Evolutionary conservation across 2,797 vertebrate species (phyloP), one percentile per base, ranked within the genome.

Genomic region (Acrossocheilus fasciatus): DNA sequence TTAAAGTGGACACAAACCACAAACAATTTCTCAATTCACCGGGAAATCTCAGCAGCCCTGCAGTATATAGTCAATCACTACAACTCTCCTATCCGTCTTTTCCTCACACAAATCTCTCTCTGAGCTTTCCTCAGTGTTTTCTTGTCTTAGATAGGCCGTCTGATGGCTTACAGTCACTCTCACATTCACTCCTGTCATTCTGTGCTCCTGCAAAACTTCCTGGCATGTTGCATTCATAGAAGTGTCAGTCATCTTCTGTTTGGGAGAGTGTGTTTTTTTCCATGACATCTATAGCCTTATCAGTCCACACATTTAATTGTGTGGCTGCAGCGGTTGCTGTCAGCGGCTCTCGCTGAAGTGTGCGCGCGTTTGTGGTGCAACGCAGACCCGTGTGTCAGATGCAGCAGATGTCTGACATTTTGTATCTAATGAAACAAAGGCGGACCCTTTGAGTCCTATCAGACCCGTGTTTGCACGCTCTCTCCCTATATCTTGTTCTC

Each of bases 321-420:
- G 90, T 92, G 43, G 30, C 52, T 85, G 47, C 39, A 23, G 15
- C 62, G 54, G 47, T 54, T 84, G 66, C 68, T 87, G 26, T 72
- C 64, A 36, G 47, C 2, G 5, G 23, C 30, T 57, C 84, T 88
- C 54, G 0, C 41, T 47, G 26, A 47, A 81, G 70, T 41, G 64
- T 77, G 81, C 81, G 72, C 54, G 5, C 62, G 69, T 77, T 72
- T 91, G 85, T 83, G 88, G 64, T 50, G 52, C 74, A 68, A 69
- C 75, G 68, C 69, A 83, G 81, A 85, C 83, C 69, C 50, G 34
- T 15, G 85, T 92, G 91, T 93, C 91, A 91, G 90, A 91, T 92
- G 73, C 85, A 92, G 89, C 88, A 90, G 91, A 93, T 92, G 89
- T 92, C 92, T 93, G 93, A 93, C 92, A 93, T 94, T 93, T 93